Evolutionary conservation across 2,113 vertebrate species (phyloP).

Genomic region (Chaetodon auriga): DNA sequence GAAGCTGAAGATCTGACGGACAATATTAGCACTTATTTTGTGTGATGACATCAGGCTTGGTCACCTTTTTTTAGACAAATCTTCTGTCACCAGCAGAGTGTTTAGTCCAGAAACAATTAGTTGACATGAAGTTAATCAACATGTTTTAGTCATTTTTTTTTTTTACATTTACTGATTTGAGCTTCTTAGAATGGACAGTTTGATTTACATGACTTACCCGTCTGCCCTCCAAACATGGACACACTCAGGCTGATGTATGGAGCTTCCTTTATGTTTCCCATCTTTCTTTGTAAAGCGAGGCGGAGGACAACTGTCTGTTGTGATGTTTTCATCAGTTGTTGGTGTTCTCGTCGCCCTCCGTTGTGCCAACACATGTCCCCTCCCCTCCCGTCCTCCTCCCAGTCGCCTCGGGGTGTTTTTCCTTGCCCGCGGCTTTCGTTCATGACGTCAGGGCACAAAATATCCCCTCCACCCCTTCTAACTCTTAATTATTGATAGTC

Average conservation of each 20-base stretch:
- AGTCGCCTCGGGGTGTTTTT: slow-evolving; percentile 47
- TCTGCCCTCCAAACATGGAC: not conserved
- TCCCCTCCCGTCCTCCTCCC: slow-evolving; percentile 7
- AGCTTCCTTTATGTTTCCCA: not conserved
- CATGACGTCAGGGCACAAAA: slow-evolving; percentile 62
- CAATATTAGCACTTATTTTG: not conserved
- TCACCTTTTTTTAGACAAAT: not conserved
- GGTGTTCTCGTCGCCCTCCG: slow-evolving; percentile 43
- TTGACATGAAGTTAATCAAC: not conserved
- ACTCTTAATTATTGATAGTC: slow-evolving; percentile 78
- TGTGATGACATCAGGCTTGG: not conserved
- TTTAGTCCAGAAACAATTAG: not conserved
- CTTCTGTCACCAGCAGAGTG: not conserved
- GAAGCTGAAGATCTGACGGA: no score
- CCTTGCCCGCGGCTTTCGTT: slow-evolving; percentile 27
- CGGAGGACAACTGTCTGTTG: slow-evolving; percentile 45
- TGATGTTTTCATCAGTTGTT: slow-evolving; percentile 78
- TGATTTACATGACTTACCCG: no score
- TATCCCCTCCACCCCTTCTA: not conserved
- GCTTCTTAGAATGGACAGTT: no score
- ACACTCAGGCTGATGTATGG: not conserved
- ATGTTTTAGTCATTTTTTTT: no score
- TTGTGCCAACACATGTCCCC: slow-evolving; percentile 56
- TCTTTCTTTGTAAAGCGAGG: not conserved
- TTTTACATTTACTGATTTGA: no score